Conservation (phyloP, 2,113 vertebrate species). For the Callorhinus ursinus region DNA sequence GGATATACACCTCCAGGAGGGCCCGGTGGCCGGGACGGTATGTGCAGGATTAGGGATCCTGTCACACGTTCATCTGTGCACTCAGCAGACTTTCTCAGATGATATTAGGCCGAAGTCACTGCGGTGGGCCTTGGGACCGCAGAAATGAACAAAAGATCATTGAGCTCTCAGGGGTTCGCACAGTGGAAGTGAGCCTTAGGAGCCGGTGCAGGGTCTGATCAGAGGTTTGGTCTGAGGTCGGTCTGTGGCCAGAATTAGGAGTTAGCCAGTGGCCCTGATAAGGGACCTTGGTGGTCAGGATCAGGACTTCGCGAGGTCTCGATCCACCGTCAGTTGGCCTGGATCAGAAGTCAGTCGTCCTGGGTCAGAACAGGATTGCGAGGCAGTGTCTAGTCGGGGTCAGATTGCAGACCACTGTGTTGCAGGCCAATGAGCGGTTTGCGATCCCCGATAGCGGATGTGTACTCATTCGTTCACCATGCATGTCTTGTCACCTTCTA, state of each 20-base stretch:
- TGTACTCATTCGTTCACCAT: not conserved
- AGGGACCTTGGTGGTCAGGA: not conserved
- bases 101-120: not conserved
- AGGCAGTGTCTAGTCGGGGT: not conserved
- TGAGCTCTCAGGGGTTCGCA: rapidly evolving
- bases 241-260: not conserved
- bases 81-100: not conserved
- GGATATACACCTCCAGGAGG: not conserved
- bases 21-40: not conserved
- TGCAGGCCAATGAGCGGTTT: not conserved
- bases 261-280: not conserved
- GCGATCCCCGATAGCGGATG: not conserved
- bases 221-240: not conserved
- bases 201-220: not conserved
- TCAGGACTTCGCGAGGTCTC: not conserved
- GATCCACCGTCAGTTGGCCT: not conserved
- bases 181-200: not conserved
- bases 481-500: not conserved
- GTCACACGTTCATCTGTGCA: too few relatives aligned
- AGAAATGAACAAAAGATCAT: not conserved
- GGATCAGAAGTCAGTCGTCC: not conserved
- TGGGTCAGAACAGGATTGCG: not conserved
- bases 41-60: not conserved
- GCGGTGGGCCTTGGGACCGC: not conserved
- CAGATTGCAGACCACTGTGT: not conserved